Base-by-base conservation (phyloP, 2,113 vertebrate species). In the Pseudorasbora parva region DNA sequence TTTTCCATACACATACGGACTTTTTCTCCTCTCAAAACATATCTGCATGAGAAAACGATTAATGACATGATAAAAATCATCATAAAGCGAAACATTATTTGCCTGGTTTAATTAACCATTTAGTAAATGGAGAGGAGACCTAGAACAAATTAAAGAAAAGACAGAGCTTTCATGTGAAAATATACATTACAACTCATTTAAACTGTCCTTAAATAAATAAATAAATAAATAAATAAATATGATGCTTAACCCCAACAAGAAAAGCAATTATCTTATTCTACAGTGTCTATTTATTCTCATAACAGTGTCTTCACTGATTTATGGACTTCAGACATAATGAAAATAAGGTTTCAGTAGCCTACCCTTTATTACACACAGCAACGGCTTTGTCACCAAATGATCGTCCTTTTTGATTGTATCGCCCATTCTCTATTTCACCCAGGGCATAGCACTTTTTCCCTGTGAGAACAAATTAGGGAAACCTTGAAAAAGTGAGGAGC, bases 341-440 rank as follows among this genome's bases (percentile, higher is more conserved):
- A 14, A 51, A 56, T 21, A 9, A 10, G 14, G 10, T 64, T 4
- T 6, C 5, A 11, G 87, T 82, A 93, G 92, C 93, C 93, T 0
- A 93, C 93, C 93, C 93, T 0, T 86, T 3, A 0, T 90, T 83
- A 76, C 93, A 94, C 27, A 23, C 15, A 1, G 92, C 91, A 23
- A 75, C 80, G 23, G 88, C 92, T 27, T 27, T 89, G 41, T 92
- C 89, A 4, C 92, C 91, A 0, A 87, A 84, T 0, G 86, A 8
- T 1, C 78, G 85, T 33, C 89, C 89, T 43, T 87, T 60, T 73
- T 90, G 92, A 0, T 1, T 0, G 1, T 92, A 87, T n/a, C 73
- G 2, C 0, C 93, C 93, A 2, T 94, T 87, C 0, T 8, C 7
- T 2, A 94, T 82, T 0, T 91, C 91, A 0, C 88, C 90, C 1